These are phyloP conservation scores for Ornithoptera priamus DNA, from an alignment of 2,888 invertebrate genomes.

Conservation along the genomic window DNA sequence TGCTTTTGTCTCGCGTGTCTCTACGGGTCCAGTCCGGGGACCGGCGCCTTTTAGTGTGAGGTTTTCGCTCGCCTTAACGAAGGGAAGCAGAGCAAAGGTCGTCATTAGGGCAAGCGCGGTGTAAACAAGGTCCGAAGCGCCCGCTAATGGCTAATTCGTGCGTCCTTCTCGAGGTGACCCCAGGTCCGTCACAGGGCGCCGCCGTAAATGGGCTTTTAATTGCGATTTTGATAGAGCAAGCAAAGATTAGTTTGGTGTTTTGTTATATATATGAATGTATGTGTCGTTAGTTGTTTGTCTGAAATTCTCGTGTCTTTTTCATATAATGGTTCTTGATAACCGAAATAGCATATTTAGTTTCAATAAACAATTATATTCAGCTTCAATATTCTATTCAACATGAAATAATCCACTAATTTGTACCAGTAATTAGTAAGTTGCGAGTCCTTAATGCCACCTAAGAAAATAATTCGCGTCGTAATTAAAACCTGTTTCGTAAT, in stretches of 20 bases:
- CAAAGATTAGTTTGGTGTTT: constrained; percentile 61
- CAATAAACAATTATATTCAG: no score
- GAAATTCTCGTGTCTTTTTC: not conserved
- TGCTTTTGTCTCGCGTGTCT: constrained; percentile 66
- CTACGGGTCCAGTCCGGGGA: constrained; percentile 70
- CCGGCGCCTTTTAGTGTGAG: constrained; percentile 78
- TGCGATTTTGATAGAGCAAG: constrained; percentile 75
- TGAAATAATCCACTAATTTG: no score
- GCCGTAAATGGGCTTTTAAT: constrained; percentile 77
- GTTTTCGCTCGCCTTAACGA: constrained; percentile 80
- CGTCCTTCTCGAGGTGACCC: constrained; percentile 77
- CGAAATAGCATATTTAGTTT: no score
- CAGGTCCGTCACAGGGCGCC: constrained; percentile 68
- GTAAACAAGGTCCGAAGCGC: constrained; percentile 80
- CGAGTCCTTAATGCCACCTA: no score
- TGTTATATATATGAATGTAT: constrained; percentile 12
- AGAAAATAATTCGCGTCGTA: no score
- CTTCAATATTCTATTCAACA: no score
- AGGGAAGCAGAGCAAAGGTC: constrained; percentile 81
- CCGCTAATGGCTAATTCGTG: constrained; percentile 81
- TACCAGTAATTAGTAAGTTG: no score
- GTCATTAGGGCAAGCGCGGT: constrained; percentile 81
- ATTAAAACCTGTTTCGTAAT: no score
- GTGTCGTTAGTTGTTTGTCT: constrained; percentile 9
- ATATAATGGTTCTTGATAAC: not conserved